Evolutionary conservation across 2,113 vertebrate genomes (phyloP).

Genomic region (Chauna torquata): DNA sequence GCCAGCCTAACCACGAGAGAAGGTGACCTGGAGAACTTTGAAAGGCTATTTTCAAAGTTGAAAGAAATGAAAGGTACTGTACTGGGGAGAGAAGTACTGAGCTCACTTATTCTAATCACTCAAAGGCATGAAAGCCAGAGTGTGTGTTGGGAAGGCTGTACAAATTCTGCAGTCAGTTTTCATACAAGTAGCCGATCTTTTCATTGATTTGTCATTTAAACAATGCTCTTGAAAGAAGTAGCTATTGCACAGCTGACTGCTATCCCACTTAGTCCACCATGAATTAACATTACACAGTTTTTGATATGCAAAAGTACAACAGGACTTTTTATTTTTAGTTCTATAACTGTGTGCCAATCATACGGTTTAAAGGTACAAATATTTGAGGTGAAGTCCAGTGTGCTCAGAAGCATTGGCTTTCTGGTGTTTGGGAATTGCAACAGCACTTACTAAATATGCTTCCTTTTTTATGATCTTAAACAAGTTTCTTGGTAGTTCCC

Average conservation of each 20-base stretch:
- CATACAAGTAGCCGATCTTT: background rate
- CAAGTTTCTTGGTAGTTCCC: background rate
- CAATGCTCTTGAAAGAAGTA: background rate
- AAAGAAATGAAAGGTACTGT: conserved; percentile 96
- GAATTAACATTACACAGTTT: background rate
- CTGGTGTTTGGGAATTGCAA: background rate
- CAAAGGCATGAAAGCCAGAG: background rate
- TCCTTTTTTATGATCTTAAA: background rate
- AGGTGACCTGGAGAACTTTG: conserved; percentile 93
- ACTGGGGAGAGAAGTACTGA: background rate
- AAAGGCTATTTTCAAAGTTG: conserved; percentile 93
- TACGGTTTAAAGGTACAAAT: background rate
- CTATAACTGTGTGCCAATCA: accelerated
- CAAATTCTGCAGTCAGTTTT: background rate
- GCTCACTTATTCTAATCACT: background rate
- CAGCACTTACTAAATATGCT: background rate
- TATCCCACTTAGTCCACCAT: background rate
- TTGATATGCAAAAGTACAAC: background rate
- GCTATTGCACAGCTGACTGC: background rate
- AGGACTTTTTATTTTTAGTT: background rate
- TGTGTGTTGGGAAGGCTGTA: background rate
- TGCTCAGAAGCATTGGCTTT: background rate
- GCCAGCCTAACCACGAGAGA: conserved; percentile 93
- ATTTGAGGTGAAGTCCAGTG: background rate
- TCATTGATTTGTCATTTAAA: background rate